Evolutionary conservation across 1,140 invertebrate genomes (phyloP).

Genomic region (Heliconius hewitsoni): DNA sequence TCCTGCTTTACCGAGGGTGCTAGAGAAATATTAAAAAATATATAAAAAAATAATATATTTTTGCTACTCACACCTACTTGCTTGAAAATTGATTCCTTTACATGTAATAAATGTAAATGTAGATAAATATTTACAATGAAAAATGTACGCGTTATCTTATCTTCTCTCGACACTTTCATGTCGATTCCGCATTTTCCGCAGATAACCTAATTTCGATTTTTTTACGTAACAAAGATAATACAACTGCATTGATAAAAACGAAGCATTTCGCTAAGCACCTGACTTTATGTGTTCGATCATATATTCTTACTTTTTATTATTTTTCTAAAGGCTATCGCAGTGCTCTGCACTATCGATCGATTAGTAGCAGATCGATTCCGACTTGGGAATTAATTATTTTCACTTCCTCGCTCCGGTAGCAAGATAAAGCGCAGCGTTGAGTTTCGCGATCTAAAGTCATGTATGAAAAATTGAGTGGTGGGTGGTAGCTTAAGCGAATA

Average conservation of each 20-base stretch:
- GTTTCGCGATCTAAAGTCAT: too few species aligned
- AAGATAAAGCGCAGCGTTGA: too few species aligned
- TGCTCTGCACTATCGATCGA: too few species aligned
- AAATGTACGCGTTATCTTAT: neutral
- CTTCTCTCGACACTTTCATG: neutral
- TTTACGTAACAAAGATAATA: neutral
- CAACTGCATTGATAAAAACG: slow-evolving; percentile 4
- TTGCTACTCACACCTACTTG: too few species aligned
- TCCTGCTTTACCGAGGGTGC: too few species aligned
- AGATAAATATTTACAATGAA: neutral
- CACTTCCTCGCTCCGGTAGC: too few species aligned
- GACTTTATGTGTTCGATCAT: neutral
- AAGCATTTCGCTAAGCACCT: neutral
- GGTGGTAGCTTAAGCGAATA: too few species aligned
- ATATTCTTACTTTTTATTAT: neutral
- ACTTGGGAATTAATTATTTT: too few species aligned
- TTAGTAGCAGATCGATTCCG: too few species aligned
- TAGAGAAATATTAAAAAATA: too few species aligned
- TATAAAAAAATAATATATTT: too few species aligned
- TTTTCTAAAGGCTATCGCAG: neutral
- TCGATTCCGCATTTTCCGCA: slow-evolving; percentile 3
- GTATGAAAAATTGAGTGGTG: too few species aligned
- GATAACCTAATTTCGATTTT: neutral
- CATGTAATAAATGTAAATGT: neutral
- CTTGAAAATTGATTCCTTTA: neutral